A percentile compares a stretch with the other conserved stretches of the same genome.
phyloP scores from a whole-genome alignment of 2,888 invertebrate genomes.

The Pycnomerus fuliginosus region DNA sequence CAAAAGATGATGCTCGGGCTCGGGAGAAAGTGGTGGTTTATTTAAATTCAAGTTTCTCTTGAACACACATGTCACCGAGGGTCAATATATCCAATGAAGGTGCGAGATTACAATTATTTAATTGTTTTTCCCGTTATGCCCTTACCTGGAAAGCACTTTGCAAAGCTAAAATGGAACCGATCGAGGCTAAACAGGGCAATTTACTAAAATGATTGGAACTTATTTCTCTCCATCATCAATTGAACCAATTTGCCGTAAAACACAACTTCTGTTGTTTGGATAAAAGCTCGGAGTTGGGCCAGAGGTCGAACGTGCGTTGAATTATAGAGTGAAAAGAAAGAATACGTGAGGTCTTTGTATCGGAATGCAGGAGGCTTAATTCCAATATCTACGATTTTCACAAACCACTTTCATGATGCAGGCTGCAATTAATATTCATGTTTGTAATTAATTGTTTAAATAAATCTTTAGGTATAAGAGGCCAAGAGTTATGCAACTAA shows the following conservation, averaged over 20 bases:
- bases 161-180: no score
- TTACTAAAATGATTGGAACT: no score
- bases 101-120: neutral
- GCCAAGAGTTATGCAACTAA: no score
- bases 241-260: neutral
- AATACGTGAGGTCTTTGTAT: slow-evolving; percentile 3
- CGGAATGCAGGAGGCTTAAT: slow-evolving; percentile 1
- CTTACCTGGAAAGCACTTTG: no score
- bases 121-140: slow-evolving; percentile 2
- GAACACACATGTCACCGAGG: slow-evolving; percentile 14
- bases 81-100: slow-evolving; percentile 11
- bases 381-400: slow-evolving; percentile 17
- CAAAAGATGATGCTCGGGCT: slow-evolving; percentile 7
- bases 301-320: slow-evolving; percentile 22
- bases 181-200: no score
- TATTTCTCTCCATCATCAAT: neutral
- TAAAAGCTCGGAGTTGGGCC: slow-evolving; percentile 5
- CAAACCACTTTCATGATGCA: no score
- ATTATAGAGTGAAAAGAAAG: slow-evolving; percentile 27
- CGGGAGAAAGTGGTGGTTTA: slow-evolving; percentile 21
- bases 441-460: no score
- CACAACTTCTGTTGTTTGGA: slow-evolving; percentile 4
- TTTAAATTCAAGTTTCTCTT: slow-evolving; percentile 22
- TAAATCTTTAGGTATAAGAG: no score
- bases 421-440: no score